phyloP scores from a whole-genome alignment of 1,140 invertebrate genomes.

The Drosophila carrolli region DNA sequence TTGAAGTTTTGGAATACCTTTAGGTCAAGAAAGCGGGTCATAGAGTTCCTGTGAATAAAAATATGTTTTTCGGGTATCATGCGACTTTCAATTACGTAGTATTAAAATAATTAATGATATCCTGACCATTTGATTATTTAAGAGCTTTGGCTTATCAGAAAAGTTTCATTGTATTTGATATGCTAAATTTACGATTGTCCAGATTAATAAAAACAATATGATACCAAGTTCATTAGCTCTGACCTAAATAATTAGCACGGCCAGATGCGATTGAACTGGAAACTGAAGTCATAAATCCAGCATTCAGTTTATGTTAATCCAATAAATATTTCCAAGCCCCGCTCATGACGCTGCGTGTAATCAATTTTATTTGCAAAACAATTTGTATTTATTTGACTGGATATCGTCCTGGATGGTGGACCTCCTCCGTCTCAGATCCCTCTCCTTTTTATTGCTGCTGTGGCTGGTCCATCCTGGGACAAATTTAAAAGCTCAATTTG shows the following conservation, averaged over 20 bases:
- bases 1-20: no score
- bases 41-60: no score
- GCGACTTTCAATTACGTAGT: no score
- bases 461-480: constrained; percentile 51
- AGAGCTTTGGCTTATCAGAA: neutral
- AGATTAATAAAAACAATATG: neutral
- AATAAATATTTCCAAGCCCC: constrained; percentile 62
- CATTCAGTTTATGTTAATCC: constrained; percentile 76
- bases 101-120: no score
- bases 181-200: neutral
- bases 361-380: constrained; percentile 80
- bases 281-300: constrained; percentile 44
- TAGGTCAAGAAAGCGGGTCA: no score
- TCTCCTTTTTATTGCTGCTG: constrained; percentile 1
- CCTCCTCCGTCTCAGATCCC: constrained; percentile 20
- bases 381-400: constrained; percentile 71
- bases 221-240: constrained; percentile 6
- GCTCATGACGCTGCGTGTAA: constrained; percentile 49
- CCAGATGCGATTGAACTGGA: constrained; percentile 3
- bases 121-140: neutral
- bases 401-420: constrained; percentile 54
- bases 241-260: constrained; percentile 35
- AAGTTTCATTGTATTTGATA: neutral
- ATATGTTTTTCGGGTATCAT: no score
- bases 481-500: constrained; percentile 84